phyloP scores from a whole-genome alignment of 2,113 vertebrate species.

The Callopanchax toddi region DNA sequence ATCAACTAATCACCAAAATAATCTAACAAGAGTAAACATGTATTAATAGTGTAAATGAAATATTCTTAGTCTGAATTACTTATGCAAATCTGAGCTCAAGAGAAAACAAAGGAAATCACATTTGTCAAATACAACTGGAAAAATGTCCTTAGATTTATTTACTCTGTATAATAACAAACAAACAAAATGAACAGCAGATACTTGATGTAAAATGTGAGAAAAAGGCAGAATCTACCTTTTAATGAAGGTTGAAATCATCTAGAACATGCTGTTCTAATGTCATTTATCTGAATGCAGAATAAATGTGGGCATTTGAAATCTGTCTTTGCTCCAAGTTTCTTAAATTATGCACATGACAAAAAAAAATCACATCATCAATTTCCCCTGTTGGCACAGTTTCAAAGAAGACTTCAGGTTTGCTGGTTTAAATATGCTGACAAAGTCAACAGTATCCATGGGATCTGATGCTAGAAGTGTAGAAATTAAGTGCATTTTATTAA shows the following conservation, averaged over 20 bases:
- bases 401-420: not conserved
- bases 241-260: too few species aligned
- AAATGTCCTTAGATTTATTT: too few species aligned
- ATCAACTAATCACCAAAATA: too few species aligned
- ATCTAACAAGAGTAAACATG: too few species aligned
- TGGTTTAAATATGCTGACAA: not conserved
- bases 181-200: not conserved
- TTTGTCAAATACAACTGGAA: too few species aligned
- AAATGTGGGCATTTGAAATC: not conserved
- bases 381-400: not conserved
- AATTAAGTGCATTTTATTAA: slow-evolving; percentile 14
- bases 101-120: too few species aligned
- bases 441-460: not conserved
- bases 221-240: not conserved
- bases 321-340: not conserved
- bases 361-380: not conserved
- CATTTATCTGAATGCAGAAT: not conserved
- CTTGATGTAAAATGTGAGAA: not conserved
- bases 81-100: slow-evolving; percentile 36
- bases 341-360: not conserved
- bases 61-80: slow-evolving; percentile 29
- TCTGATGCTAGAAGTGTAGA: not conserved
- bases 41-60: slow-evolving; percentile 52
- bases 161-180: too few species aligned
- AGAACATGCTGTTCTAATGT: too few species aligned